phyloP scores from a whole-genome alignment of 2,113 vertebrate genomes.

The Cavia porcellus region DNA sequence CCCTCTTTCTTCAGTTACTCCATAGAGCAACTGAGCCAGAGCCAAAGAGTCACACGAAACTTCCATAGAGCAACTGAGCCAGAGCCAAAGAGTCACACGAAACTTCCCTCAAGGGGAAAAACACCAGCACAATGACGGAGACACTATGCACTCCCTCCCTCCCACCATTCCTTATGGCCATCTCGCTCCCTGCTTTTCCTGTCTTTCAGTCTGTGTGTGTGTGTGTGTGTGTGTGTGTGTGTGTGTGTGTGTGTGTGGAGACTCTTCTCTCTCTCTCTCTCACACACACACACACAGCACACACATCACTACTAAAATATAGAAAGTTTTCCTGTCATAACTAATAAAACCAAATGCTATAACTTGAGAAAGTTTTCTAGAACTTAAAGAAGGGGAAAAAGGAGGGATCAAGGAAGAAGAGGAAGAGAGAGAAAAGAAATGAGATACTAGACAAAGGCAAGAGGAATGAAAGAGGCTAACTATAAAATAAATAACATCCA shows the following conservation, averaged over 20 bases:
- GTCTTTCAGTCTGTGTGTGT: not conserved
- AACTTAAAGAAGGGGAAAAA: not conserved
- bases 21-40: conserved; percentile 59
- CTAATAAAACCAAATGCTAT: conserved; percentile 45
- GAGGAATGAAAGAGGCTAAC: not conserved
- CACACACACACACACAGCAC: not conserved
- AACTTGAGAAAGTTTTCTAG: conserved; percentile 46
- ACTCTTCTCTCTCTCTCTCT: too few relatives aligned
- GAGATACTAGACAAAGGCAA: conserved; percentile 28
- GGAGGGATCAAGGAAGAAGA: not conserved
- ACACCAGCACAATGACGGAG: not conserved
- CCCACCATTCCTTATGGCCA: too few relatives aligned
- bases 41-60: conserved; percentile 40
- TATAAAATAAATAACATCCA: not conserved
- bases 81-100: conserved; percentile 54
- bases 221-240: too few relatives aligned
- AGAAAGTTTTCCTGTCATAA: conserved; percentile 50
- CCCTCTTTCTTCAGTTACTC: conserved; percentile 44
- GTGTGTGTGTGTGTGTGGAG: too few relatives aligned
- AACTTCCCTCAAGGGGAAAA: conserved; percentile 35
- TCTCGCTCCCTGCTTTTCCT: accelerated
- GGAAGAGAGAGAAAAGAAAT: not conserved
- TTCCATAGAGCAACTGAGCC: conserved; percentile 30
- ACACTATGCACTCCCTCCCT: not conserved
- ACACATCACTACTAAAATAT: conserved; percentile 6